Evolutionary conservation across 2,113 vertebrate species (phyloP).

Genomic region (Lipophrys pholis): DNA sequence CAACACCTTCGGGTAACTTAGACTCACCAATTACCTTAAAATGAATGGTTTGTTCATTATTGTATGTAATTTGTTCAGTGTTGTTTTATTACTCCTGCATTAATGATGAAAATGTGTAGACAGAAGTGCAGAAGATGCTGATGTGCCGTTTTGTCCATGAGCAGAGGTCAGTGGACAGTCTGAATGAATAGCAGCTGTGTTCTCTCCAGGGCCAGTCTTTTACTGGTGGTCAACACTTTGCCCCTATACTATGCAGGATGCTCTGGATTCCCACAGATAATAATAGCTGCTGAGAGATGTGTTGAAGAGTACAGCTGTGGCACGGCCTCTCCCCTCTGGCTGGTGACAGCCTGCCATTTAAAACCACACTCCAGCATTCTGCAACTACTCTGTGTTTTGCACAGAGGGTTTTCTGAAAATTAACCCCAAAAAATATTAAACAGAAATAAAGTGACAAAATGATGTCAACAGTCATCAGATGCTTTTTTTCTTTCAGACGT

Average conservation of each 20-base stretch:
- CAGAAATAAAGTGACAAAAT: not conserved
- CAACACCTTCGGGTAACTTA: no score
- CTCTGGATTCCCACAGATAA: slow-evolving; percentile 77
- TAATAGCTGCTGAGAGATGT: slow-evolving; percentile 71
- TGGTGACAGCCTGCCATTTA: slow-evolving; percentile 36
- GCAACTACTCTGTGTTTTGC: not conserved
- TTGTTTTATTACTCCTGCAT: not conserved
- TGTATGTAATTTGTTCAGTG: no score
- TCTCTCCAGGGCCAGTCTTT: slow-evolving; percentile 69
- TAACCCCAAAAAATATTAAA: not conserved
- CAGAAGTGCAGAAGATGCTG: not conserved
- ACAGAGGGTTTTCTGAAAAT: not conserved
- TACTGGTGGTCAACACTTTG: slow-evolving; percentile 62
- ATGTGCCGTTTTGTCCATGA: slow-evolving; percentile 4
- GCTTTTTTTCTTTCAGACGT: not conserved
- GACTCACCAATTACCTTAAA: no score
- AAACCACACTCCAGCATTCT: slow-evolving; percentile 31
- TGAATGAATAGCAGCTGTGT: slow-evolving; percentile 70
- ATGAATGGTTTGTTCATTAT: no score
- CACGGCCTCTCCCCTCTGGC: slow-evolving; percentile 32
- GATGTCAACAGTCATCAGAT: not conserved
- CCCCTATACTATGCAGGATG: slow-evolving; percentile 68
- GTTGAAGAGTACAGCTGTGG: slow-evolving; percentile 52
- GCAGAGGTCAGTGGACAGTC: slow-evolving; percentile 42
- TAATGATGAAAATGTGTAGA: not conserved